A percentile compares a stretch with the other conserved stretches of the same genome.
These are phyloP conservation scores for Lytechinus pictus DNA, from an alignment of 35 echinoderm and acorn worm species.

Conservation along the genomic window DNA sequence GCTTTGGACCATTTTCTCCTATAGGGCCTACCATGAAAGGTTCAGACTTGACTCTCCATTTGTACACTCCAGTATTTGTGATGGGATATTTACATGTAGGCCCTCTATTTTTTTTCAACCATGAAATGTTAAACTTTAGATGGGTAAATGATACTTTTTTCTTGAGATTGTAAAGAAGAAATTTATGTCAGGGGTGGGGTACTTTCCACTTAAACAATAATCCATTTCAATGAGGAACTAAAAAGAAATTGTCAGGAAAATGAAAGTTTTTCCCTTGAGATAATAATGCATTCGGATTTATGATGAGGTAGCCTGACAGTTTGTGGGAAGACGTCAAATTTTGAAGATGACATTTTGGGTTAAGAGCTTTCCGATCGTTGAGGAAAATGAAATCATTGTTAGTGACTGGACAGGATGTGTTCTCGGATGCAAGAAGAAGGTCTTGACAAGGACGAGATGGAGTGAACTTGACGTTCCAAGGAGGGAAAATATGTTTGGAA, in stretches of 20 bases:
- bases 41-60: too few species aligned
- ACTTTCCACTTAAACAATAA: too few species aligned
- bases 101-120: too few species aligned
- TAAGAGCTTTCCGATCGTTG: not conserved
- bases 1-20: too few species aligned
- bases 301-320: not conserved
- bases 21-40: too few species aligned
- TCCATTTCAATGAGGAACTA: too few species aligned
- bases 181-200: too few species aligned
- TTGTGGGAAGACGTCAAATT: not conserved
- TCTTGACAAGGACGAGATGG: not conserved
- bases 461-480: not conserved
- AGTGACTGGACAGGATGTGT: not conserved
- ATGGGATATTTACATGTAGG: too few species aligned
- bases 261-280: not conserved
- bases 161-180: too few species aligned
- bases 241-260: not conserved
- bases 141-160: too few species aligned
- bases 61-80: too few species aligned
- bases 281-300: not conserved
- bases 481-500: constrained; percentile 12
- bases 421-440: not conserved
- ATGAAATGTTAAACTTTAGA: too few species aligned
- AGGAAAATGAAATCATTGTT: constrained; percentile 13
- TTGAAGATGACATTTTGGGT: not conserved